phyloP scores from a whole-genome alignment of 1,140 invertebrate genomes.

The Philotrypesis tridentata region DNA sequence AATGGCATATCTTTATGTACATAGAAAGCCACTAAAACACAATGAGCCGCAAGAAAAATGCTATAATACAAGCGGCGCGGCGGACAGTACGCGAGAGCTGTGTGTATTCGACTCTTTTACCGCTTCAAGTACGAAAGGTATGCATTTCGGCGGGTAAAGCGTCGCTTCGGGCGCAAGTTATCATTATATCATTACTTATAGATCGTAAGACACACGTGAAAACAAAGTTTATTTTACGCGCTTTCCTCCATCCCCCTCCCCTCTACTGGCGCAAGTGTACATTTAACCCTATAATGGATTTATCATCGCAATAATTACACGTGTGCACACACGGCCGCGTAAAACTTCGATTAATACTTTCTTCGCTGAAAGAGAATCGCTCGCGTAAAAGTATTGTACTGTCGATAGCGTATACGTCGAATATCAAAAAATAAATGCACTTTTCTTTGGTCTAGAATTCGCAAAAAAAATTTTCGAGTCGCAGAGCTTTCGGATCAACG shows the following conservation, averaged over 20 bases:
- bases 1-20: constrained; percentile 43
- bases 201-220: constrained; percentile 1
- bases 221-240: background rate
- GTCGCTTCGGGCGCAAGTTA: background rate
- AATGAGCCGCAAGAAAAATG: constrained; percentile 34
- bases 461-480: too few species aligned
- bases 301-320: too few species aligned
- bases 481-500: too few species aligned
- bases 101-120: constrained; percentile 27
- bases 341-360: background rate
- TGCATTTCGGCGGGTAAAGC: constrained; percentile 29
- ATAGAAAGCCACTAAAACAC: constrained; percentile 38
- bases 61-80: constrained; percentile 40
- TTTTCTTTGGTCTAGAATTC: too few species aligned
- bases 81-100: background rate
- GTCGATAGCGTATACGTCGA: too few species aligned
- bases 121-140: constrained; percentile 29
- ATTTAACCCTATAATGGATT: background rate
- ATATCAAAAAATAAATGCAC: too few species aligned
- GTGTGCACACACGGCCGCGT: too few species aligned
- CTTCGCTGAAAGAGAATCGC: background rate
- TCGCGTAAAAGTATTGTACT: too few species aligned
- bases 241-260: background rate
- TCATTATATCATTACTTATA: constrained; percentile 39
- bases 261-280: background rate